These are phyloP conservation scores for Leucoraja erinaceus DNA, from an alignment of 2,113 vertebrate species.

Conservation along the genomic window DNA sequence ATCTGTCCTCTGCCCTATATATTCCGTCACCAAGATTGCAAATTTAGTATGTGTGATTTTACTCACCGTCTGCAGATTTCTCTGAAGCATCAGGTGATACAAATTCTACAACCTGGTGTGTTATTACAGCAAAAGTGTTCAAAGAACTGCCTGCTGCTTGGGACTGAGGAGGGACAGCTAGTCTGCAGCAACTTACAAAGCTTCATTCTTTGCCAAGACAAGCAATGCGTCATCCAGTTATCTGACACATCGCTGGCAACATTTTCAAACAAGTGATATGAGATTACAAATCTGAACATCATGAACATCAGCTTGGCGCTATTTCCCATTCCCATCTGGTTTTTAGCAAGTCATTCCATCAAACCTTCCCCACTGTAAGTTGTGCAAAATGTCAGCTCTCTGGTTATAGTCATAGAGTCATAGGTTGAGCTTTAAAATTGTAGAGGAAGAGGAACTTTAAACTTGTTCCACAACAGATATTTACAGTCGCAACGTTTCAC, in stretches of 20 bases:
- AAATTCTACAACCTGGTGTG: background rate
- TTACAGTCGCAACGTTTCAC: background rate
- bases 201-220: conserved; percentile 3
- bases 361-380: background rate
- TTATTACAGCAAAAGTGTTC: background rate
- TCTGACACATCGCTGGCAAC: background rate
- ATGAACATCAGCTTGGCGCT: background rate
- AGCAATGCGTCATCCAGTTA: background rate
- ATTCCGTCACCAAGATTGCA: background rate
- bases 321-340: background rate
- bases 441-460: background rate
- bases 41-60: background rate
- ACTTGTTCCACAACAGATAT: background rate
- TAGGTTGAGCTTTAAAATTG: no score
- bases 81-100: background rate
- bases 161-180: background rate
- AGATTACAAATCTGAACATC: background rate
- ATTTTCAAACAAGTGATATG: background rate
- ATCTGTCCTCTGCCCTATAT: background rate
- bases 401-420: background rate
- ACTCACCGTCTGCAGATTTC: no score
- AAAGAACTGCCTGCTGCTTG: background rate
- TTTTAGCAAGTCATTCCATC: background rate
- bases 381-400: background rate
- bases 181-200: background rate